Conservation (phyloP, 2,797 vertebrate genomes). For the Petrocephalus sullivani region DNA sequence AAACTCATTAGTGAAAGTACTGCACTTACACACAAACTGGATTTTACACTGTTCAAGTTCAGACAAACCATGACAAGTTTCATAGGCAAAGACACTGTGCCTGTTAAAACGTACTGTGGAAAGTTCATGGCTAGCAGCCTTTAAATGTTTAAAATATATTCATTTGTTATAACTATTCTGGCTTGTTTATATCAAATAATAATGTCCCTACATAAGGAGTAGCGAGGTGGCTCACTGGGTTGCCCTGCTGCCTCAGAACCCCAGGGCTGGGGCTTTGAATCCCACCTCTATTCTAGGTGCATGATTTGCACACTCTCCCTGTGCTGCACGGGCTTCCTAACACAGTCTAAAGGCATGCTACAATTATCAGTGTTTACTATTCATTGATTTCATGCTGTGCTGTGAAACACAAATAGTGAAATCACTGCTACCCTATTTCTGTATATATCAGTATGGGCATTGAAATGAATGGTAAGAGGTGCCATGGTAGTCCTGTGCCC, state of each 20-base stretch:
- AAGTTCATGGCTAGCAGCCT: not conserved
- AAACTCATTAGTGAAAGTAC: not conserved
- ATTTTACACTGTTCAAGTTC: not conserved
- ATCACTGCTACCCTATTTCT: slow-evolving; percentile 12
- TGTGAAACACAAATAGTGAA: slow-evolving; percentile 23
- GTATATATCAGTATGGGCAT: slow-evolving; percentile 14
- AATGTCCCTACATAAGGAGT: not conserved
- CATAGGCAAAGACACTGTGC: not conserved
- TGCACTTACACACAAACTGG: not conserved
- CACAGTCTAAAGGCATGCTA: not conserved
- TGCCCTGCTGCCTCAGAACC: not conserved
- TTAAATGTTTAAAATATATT: not conserved
- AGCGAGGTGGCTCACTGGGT: not conserved
- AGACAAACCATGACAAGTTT: not conserved
- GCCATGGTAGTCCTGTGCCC: slow-evolving; percentile 6
- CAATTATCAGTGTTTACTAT: slow-evolving; percentile 37
- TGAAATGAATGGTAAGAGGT: slow-evolving; percentile 13
- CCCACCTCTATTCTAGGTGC: not conserved
- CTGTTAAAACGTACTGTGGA: not conserved
- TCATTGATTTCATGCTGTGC: slow-evolving; percentile 29
- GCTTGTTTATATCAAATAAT: not conserved
- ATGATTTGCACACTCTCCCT: not conserved
- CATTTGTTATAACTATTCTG: not conserved
- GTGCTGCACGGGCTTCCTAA: not conserved
- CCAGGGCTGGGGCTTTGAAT: not conserved